These are phyloP conservation scores for Drosophila paranaensis DNA, from an alignment of 2,888 invertebrate species.

Conservation along the genomic window DNA sequence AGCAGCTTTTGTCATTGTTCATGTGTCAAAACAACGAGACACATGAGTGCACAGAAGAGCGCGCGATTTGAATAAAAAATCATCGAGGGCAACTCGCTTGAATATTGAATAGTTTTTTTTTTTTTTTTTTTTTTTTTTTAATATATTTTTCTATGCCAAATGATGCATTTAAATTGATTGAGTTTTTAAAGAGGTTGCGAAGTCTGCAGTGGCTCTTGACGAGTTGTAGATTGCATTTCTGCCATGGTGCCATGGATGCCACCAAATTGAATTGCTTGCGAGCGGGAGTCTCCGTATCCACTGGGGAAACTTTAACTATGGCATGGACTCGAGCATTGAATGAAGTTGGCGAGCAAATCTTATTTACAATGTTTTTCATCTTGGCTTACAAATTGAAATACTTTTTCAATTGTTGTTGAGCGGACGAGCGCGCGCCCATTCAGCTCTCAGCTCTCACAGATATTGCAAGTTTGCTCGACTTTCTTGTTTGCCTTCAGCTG, in stretches of 20 bases:
- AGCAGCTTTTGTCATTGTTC: slow-evolving; percentile 10
- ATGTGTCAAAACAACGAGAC: slow-evolving; percentile 39
- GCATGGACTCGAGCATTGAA: slow-evolving; percentile 39
- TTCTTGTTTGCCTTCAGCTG: slow-evolving; percentile 4
- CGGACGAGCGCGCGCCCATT: background rate
- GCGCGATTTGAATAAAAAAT: slow-evolving; percentile 9
- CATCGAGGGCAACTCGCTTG: background rate
- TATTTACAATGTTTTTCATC: slow-evolving; percentile 60
- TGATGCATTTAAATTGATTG: slow-evolving; percentile 23
- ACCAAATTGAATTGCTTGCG: slow-evolving; percentile 45
- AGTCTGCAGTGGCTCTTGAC: slow-evolving; percentile 3
- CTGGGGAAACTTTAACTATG: slow-evolving; percentile 31
- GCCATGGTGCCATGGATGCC: slow-evolving; percentile 16
- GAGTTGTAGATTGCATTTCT: slow-evolving; percentile 24
- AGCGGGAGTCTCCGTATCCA: background rate
- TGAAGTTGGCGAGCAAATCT: slow-evolving; percentile 50
- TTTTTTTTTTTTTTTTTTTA: background rate
- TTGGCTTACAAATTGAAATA: slow-evolving; percentile 63
- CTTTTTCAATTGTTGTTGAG: slow-evolving; percentile 54
- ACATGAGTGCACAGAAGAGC: slow-evolving; percentile 25
- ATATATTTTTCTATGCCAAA: background rate
- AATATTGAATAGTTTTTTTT: background rate
- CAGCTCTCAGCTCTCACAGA: slow-evolving; percentile 12
- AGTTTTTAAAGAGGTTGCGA: background rate
- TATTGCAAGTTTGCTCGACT: slow-evolving; percentile 25